Base-by-base conservation (phyloP, 2,888 invertebrate genomes). In the Diarsia dahlii region DNA sequence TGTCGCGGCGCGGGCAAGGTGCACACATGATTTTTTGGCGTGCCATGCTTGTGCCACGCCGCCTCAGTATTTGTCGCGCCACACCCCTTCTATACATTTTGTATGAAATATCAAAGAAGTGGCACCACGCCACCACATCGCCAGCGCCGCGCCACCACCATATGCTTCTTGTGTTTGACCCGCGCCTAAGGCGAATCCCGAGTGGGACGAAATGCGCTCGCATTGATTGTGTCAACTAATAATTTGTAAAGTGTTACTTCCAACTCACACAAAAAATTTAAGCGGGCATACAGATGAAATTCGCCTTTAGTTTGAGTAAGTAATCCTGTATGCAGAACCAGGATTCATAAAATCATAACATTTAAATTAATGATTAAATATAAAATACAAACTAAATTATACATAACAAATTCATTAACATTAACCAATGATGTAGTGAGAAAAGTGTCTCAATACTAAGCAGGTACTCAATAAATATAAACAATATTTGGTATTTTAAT, bases 401-500 rank as follows among this genome's bases (percentile, higher is more conserved):
- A 56, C 39, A n/a, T 60, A 50, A 58, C n/a, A 65, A 52, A 81
- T 46, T 56, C 39, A 73, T 45, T 74, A 63, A 64, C 48, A n/a
- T 50, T 48, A 58, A 46, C 64, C 70, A 70, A 82, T 69, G 10
- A 23, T 39, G 69, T 63, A 34, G 23, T 63, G 45, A 65, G 20
- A 69, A 60, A 78, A 2, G 45, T 77, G 78, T 69, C 64, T 78
- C 83, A 82, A 67, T 69, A 77, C 45, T 54, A 58, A 67, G 63
- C 58, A 83, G 62, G 62, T 56, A 75, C 46, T 71, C n/a, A 83
- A 78, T 83, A 70, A 83, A 70, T 83, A 82, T 78, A 58, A 71
- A 84, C 82, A 88, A 89, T 92, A 91, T 94, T 94, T 93, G 93
- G 93, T 90, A 87, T 87, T 80, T 78, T 91, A 93, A 93, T 92